These are phyloP conservation scores for Ormyrus rosae DNA, from an alignment of 2,888 invertebrate species.

Conservation along the genomic window DNA sequence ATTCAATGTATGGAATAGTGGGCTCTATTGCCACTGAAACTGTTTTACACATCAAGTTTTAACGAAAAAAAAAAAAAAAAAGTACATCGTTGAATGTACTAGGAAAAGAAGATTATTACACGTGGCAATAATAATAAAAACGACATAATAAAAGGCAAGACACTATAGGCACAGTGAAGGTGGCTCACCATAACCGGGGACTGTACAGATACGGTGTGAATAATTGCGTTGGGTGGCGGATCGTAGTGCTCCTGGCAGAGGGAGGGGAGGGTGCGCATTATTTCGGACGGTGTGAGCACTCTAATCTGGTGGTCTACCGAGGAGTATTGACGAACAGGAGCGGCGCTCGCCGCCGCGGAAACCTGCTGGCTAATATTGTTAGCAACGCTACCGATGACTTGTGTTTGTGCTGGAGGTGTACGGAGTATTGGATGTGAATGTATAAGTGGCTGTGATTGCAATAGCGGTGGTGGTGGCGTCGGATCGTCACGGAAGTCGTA, in stretches of 20 bases:
- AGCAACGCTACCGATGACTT: constrained; percentile 60
- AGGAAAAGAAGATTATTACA: constrained; percentile 14
- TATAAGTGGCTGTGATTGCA: constrained; percentile 33
- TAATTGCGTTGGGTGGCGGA: constrained; percentile 78
- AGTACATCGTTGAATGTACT: neutral
- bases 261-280: constrained; percentile 93
- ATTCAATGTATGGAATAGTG: constrained; percentile 21
- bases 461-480: constrained; percentile 40
- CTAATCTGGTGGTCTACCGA: constrained; percentile 88
- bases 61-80: neutral
- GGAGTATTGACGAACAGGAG: constrained; percentile 76
- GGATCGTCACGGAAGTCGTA: constrained; percentile 53
- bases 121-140: constrained; percentile 24
- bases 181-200: constrained; percentile 76
- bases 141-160: constrained; percentile 66
- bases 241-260: constrained; percentile 85
- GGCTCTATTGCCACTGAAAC: constrained; percentile 4
- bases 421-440: constrained; percentile 58
- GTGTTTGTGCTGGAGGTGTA: constrained; percentile 64
- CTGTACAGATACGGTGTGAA: constrained; percentile 76
- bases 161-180: constrained; percentile 74
- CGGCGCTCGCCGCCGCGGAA: constrained; percentile 73
- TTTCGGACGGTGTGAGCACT: constrained; percentile 92
- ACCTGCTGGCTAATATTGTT: constrained; percentile 56
- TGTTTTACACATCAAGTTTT: neutral